These are phyloP conservation scores for Catharus minimus DNA, from an alignment of 2,113 vertebrate genomes.

Conservation along the genomic window DNA sequence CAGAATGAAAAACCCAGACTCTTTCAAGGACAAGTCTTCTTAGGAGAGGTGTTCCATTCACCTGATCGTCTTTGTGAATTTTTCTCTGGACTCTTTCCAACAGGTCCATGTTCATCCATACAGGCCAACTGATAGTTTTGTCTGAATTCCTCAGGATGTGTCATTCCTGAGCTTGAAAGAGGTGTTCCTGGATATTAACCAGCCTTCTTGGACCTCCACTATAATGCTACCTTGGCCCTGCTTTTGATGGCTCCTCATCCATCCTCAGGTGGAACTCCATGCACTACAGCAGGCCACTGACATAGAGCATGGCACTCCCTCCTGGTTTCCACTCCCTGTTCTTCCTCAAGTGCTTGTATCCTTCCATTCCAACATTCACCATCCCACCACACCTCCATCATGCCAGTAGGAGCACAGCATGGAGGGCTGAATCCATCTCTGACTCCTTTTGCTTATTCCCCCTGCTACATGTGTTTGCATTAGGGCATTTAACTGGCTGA, in stretches of 20 bases:
- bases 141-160: not conserved
- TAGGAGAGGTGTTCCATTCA: not conserved
- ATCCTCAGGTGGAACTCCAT: not conserved
- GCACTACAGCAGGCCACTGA: not conserved
- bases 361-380: not conserved
- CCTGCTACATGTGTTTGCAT: not conserved
- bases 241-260: not conserved
- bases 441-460: not conserved
- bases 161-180: not conserved
- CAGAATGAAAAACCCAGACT: not conserved
- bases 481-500: not conserved
- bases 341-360: not conserved
- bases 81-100: not conserved
- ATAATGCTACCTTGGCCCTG: not conserved
- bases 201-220: not conserved
- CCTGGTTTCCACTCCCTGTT: not conserved
- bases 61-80: not conserved
- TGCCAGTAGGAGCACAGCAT: not conserved
- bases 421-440: not conserved
- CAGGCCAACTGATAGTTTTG: not conserved
- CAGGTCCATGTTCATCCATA: not conserved
- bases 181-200: not conserved
- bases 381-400: not conserved
- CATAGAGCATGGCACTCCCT: not conserved
- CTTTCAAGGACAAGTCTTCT: not conserved